Percentiles rank a stretch among this genome's conserved stretches.
These are phyloP conservation scores for Ormyrus nitidulus DNA, from an alignment of 2,888 invertebrate species.

Conservation along the genomic window DNA sequence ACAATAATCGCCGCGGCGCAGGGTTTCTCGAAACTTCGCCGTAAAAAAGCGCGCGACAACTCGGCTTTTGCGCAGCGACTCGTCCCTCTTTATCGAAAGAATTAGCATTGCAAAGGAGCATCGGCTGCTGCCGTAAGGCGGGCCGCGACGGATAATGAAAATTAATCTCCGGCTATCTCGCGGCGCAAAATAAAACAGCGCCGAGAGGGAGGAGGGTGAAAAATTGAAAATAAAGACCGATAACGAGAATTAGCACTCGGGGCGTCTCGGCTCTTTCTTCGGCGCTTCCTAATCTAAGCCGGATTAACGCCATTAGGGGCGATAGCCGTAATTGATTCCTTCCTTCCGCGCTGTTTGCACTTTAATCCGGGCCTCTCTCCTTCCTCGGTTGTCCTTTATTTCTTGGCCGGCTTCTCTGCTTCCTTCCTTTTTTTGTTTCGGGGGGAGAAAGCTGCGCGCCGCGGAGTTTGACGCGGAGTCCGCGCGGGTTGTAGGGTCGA, in stretches of 20 bases:
- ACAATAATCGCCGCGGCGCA: too few species aligned
- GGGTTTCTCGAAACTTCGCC: too few species aligned
- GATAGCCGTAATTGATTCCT: slow-evolving; percentile 47
- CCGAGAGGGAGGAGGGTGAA: not conserved
- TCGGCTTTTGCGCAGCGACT: too few species aligned
- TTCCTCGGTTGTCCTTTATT: too few species aligned
- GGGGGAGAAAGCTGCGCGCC: not conserved
- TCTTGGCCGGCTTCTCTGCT: not conserved
- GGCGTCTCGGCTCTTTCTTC: not conserved
- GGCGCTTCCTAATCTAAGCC: slow-evolving; percentile 38
- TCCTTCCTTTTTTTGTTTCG: not conserved
- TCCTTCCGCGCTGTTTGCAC: slow-evolving; percentile 37
- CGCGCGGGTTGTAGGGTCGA: not conserved
- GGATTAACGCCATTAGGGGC: slow-evolving; percentile 46
- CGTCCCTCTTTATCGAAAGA: not conserved
- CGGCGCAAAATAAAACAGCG: too few species aligned
- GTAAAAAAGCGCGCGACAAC: too few species aligned
- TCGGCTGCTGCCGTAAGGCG: not conserved
- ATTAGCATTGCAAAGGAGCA: slow-evolving; percentile 42
- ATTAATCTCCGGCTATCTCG: slow-evolving; percentile 9
- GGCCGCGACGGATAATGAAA: slow-evolving; percentile 14
- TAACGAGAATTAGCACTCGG: slow-evolving; percentile 46
- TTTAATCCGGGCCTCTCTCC: not conserved
- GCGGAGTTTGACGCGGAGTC: not conserved
- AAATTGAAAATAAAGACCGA: slow-evolving; percentile 25